A percentile compares a stretch with the other conserved stretches of the same genome.
These are phyloP conservation scores for Pseudomyrmex concolor DNA, from an alignment of 1,140 invertebrate genomes.

Conservation along the genomic window DNA sequence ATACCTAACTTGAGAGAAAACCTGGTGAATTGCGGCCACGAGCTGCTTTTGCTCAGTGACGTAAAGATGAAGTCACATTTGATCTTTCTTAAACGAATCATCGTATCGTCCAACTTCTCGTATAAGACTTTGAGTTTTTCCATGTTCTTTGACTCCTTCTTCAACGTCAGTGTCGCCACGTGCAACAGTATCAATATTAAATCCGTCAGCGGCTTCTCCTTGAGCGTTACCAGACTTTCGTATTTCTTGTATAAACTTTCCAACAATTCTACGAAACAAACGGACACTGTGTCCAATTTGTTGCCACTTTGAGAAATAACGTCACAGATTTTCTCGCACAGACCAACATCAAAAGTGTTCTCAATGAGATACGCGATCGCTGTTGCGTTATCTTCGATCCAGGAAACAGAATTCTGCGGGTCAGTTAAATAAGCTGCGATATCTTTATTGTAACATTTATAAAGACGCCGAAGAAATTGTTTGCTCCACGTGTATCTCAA, in stretches of 20 bases:
- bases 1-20: constrained; percentile 88
- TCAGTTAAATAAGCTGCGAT: constrained; percentile 76
- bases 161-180: constrained; percentile 85
- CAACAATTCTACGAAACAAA: constrained; percentile 79
- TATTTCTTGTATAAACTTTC: constrained; percentile 80
- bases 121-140: constrained; percentile 82
- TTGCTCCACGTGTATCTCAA: constrained; percentile 75
- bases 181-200: constrained; percentile 86
- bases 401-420: constrained; percentile 66
- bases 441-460: constrained; percentile 69
- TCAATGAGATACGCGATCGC: constrained; percentile 78
- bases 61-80: constrained; percentile 81
- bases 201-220: constrained; percentile 84
- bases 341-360: constrained; percentile 72
- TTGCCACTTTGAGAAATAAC: constrained; percentile 79
- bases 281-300: constrained; percentile 77
- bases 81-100: constrained; percentile 74
- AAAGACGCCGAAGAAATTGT: constrained; percentile 76
- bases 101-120: constrained; percentile 76
- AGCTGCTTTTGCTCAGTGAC: constrained; percentile 85
- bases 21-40: constrained; percentile 89
- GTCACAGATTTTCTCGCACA: constrained; percentile 74
- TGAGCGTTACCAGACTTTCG: constrained; percentile 65
- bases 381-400: constrained; percentile 77
- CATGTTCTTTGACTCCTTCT: constrained; percentile 84